Conservation (phyloP, 2,888 invertebrate species). For the Anodontia alba region DNA sequence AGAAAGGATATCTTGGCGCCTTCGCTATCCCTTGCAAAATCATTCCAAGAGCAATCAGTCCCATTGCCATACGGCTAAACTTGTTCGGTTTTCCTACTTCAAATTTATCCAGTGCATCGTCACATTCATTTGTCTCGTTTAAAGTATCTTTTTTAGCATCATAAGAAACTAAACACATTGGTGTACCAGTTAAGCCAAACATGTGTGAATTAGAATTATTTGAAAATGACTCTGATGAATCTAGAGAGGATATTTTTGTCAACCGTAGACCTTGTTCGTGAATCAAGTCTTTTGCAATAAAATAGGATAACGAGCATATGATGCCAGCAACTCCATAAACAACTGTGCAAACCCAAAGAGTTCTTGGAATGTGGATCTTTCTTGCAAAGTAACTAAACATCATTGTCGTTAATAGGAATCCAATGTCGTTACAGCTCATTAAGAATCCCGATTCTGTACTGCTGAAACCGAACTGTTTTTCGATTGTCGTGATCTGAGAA, state of each 20-base stretch:
- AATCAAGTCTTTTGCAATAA: slow-evolving; percentile 48
- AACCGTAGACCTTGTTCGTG: slow-evolving; percentile 27
- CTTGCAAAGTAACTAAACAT: slow-evolving; percentile 65
- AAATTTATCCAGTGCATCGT: slow-evolving; percentile 15
- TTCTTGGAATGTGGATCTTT: slow-evolving; percentile 62
- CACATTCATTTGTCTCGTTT: neutral
- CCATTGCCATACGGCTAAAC: slow-evolving; percentile 51
- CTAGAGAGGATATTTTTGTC: neutral
- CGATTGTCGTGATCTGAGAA: slow-evolving; percentile 74
- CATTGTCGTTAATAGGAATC: slow-evolving; percentile 67
- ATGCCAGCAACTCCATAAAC: slow-evolving; percentile 63
- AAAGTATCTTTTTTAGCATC: neutral
- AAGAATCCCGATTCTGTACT: slow-evolving; percentile 75
- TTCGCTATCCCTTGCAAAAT: slow-evolving; percentile 76
- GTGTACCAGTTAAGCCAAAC: neutral
- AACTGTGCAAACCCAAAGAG: slow-evolving; percentile 48
- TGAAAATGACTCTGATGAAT: neutral
- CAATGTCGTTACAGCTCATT: slow-evolving; percentile 76
- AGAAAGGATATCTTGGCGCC: slow-evolving; percentile 69
- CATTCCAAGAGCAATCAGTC: slow-evolving; percentile 69
- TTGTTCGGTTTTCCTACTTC: slow-evolving; percentile 33
- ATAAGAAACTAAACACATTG: neutral
- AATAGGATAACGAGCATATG: slow-evolving; percentile 60
- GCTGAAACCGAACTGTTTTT: slow-evolving; percentile 73
- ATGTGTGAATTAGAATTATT: neutral